Base-by-base conservation (phyloP, 1,140 invertebrate species). In the Formica exsecta region DNA sequence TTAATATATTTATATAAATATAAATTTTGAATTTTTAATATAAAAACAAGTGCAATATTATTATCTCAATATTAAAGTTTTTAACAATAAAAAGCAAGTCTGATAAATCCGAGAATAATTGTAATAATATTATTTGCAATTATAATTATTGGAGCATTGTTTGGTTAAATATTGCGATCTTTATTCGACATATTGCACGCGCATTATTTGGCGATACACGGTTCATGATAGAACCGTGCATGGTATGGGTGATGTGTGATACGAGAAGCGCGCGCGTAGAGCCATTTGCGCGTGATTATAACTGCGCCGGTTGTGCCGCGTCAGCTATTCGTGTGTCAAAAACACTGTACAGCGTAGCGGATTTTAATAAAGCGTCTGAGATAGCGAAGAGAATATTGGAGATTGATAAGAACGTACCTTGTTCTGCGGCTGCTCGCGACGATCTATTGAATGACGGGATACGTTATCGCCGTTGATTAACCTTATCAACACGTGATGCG, bases 401-500 rank as follows among this genome's bases (percentile, higher is more conserved):
- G 36, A 54, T 16, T 11, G 3, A 6, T 11, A 3, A 5, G 11
- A 1, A 87, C 86, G 3, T 89, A 89, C 87, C 87, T 89, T n/a
- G 54, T 32, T 57, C 3, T 38, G 16, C 41, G 22, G 9, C 4
- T 38, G n/a, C 6, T 29, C 19, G n/a, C 22, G 29, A 85, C 19
- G 41, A 0, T 22, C 25, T 9, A 19, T 32, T 57, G 66, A 79
- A 66, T 57, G 32, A 4, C 8, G 11, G 13, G 57, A 29, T 19
- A 9, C 64, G 51, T 87, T 90, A 88, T 90, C 86, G 57, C 51
- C 13, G 57, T 36, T 38, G 81, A 66, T 87, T 88, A 80, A 86
- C 38, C 62, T 86, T 87, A 88, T 87, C 75, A 81, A 66, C 77
- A 86, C 68, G 38, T 87, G 74, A 77, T 86, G 74, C 29, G 73